Conservation (phyloP, 2,888 invertebrate genomes). For the Aromia moschata region DNA sequence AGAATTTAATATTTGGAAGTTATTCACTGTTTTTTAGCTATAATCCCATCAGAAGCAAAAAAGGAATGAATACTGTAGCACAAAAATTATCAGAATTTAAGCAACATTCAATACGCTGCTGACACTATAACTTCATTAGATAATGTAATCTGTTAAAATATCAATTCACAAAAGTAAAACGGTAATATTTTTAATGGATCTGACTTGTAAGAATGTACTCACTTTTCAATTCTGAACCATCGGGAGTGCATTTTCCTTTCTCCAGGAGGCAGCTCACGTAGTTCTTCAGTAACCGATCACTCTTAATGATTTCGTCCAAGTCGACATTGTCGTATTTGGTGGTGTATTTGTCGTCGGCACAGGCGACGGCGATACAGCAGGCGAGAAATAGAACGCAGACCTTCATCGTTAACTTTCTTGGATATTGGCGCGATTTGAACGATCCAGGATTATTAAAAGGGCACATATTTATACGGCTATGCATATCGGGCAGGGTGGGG, state of each 20-base stretch:
- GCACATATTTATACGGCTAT: slow-evolving; percentile 34
- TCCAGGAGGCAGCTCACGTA: slow-evolving; percentile 76
- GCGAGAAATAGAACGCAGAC: slow-evolving; percentile 18
- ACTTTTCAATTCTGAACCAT: slow-evolving; percentile 70
- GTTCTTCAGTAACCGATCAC: slow-evolving; percentile 71
- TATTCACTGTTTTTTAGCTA: too few species aligned
- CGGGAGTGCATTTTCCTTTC: slow-evolving; percentile 72
- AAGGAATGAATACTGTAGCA: too few species aligned
- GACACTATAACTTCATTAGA: too few species aligned
- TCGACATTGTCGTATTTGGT: slow-evolving; percentile 77
- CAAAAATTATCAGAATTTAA: too few species aligned
- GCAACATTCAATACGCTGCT: too few species aligned
- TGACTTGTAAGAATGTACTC: slow-evolving; percentile 39
- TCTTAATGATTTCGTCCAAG: slow-evolving; percentile 73
- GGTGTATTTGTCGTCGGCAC: slow-evolving; percentile 65
- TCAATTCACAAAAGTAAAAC: too few species aligned
- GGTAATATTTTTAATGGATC: too few species aligned
- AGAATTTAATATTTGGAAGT: too few species aligned
- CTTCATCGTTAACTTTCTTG: slow-evolving; percentile 25
- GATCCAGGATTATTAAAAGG: slow-evolving; percentile 23
- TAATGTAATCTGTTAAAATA: too few species aligned
- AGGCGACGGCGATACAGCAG: slow-evolving; percentile 10
- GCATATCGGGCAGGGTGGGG: slow-evolving; percentile 27
- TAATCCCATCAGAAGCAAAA: too few species aligned
- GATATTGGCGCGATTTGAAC: slow-evolving; percentile 6